A percentile compares a stretch with the other conserved stretches of the same genome.
Conservation (phyloP, 92 coral and sea anemone species). For the Parazoanthus atlanticus region DNA sequence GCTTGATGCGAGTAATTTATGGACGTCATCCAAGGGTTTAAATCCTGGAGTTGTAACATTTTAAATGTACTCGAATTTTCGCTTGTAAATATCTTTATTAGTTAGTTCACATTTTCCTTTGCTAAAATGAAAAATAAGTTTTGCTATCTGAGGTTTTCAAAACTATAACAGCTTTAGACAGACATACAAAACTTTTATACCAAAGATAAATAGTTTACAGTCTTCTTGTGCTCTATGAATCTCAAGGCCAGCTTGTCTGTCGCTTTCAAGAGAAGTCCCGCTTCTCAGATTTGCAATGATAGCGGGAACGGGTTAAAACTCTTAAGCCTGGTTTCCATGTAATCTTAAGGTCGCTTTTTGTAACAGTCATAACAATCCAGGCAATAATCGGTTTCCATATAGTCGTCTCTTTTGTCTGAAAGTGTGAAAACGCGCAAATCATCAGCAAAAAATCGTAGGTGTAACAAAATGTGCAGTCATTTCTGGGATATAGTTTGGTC, state of each 20-base stretch:
- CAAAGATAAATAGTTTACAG: slow-evolving; percentile 8
- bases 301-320: not conserved
- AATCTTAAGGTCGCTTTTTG: no score
- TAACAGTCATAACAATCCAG: not conserved
- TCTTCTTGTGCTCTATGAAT: not conserved
- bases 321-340: not conserved
- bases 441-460: no score
- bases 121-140: not conserved
- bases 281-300: not conserved
- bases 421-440: no score
- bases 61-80: no score
- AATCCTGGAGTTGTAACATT: no score
- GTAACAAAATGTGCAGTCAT: no score
- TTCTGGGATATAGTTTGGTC: no score
- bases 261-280: slow-evolving; percentile 6
- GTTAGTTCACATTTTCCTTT: not conserved
- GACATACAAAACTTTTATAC: slow-evolving; percentile 7
- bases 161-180: slow-evolving; percentile 7
- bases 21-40: no score
- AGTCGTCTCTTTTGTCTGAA: no score
- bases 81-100: not conserved
- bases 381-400: not conserved
- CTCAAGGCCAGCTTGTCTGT: slow-evolving; percentile 19
- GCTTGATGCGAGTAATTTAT: no score
- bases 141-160: not conserved